phyloP scores from a whole-genome alignment of 2,113 vertebrate genomes.

The Pungitius pungitius region DNA sequence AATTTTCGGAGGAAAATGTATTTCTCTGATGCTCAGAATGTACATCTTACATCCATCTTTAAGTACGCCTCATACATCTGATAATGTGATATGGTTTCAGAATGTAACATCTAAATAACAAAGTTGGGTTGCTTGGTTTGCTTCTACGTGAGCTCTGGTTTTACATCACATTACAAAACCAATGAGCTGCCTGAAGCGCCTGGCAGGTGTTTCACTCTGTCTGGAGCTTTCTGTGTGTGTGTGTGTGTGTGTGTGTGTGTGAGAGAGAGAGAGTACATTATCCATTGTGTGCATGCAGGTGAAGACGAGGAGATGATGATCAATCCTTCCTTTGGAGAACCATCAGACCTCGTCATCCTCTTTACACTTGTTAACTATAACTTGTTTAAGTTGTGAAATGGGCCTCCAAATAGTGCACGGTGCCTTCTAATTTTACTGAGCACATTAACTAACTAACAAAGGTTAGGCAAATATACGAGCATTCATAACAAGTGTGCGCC shows the following conservation, averaged over 20 bases:
- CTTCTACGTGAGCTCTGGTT: too few relatives aligned
- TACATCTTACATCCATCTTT: neutral
- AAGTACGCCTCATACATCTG: neutral
- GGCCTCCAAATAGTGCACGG: neutral
- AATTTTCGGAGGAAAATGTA: too few relatives aligned
- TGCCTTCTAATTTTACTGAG: conserved; percentile 17
- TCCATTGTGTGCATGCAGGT: neutral
- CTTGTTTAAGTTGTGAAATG: neutral
- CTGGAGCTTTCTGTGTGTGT: neutral
- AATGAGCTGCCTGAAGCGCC: conserved; percentile 22
- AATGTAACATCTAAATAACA: neutral
- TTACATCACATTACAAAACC: neutral
- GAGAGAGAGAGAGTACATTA: neutral
- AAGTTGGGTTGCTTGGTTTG: neutral
- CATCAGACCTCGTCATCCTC: conserved; percentile 13
- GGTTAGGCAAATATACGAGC: conserved; percentile 35
- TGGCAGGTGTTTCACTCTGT: neutral
- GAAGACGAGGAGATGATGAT: conserved; percentile 2
- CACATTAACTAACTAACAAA: conserved; percentile 52
- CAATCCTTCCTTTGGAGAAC: neutral
- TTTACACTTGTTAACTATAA: neutral
- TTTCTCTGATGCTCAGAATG: neutral
- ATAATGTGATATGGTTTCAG: neutral
- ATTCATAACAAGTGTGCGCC: conserved; percentile 33
- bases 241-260: neutral